A percentile compares a stretch with the other conserved stretches of the same genome.
Conservation (phyloP, 2,888 invertebrate genomes). For the Agapostemon virescens region DNA sequence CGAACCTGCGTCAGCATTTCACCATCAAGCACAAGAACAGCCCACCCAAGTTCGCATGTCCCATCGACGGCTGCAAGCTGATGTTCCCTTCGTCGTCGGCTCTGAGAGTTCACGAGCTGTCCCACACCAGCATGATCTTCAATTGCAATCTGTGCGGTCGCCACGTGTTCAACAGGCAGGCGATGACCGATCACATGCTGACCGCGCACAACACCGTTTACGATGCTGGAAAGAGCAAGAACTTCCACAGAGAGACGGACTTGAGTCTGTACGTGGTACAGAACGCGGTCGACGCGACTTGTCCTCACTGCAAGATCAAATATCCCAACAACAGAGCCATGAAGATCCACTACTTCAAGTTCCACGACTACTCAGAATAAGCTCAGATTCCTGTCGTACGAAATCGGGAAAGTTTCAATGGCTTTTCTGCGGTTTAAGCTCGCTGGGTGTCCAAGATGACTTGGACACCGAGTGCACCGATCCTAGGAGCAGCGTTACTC, state of each 20-base stretch:
- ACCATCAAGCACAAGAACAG: slow-evolving; percentile 81
- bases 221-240: slow-evolving; percentile 62
- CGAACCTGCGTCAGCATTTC: slow-evolving; percentile 83
- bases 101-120: slow-evolving; percentile 81
- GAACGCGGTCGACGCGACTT: slow-evolving; percentile 71
- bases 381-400: neutral
- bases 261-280: slow-evolving; percentile 71
- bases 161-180: slow-evolving; percentile 82
- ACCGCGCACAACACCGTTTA: slow-evolving; percentile 80
- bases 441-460: neutral
- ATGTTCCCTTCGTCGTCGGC: slow-evolving; percentile 81
- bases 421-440: neutral
- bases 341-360: slow-evolving; percentile 77
- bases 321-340: slow-evolving; percentile 77
- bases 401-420: neutral
- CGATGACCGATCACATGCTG: slow-evolving; percentile 83
- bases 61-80: slow-evolving; percentile 73
- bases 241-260: slow-evolving; percentile 72
- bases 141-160: slow-evolving; percentile 84
- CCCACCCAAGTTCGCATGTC: slow-evolving; percentile 56
- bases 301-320: slow-evolving; percentile 75
- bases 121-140: slow-evolving; percentile 82
- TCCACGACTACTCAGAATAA: slow-evolving; percentile 69
- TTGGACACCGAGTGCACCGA: slow-evolving; percentile 1
- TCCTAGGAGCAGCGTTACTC: neutral